Evolutionary conservation across 1,140 invertebrate genomes (phyloP).

Genomic region (Carcinoscorpius rotundicauda): DNA sequence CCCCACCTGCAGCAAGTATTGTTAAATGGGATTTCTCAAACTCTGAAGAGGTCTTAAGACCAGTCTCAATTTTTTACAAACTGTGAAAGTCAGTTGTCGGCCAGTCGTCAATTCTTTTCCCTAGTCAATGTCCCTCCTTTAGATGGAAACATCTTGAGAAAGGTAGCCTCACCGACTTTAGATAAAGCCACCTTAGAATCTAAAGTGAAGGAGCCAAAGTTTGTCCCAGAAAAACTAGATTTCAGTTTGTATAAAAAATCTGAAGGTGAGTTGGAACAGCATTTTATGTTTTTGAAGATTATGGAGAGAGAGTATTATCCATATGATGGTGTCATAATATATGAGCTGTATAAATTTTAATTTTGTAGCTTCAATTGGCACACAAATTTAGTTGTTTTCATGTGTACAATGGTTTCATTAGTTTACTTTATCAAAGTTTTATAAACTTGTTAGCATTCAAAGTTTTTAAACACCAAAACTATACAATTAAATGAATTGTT

Average conservation of each 20-base stretch:
- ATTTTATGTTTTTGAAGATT: constrained; percentile 3
- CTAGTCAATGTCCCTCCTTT: constrained; percentile 33
- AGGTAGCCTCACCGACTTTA: constrained; percentile 65
- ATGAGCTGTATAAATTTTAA: too few relatives aligned
- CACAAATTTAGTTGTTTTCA: too few relatives aligned
- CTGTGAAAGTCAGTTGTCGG: not conserved
- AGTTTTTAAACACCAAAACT: too few relatives aligned
- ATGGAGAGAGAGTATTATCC: too few relatives aligned
- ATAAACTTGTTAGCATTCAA: too few relatives aligned
- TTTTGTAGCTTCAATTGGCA: too few relatives aligned
- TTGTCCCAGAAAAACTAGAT: constrained; percentile 68
- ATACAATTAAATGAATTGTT: too few relatives aligned
- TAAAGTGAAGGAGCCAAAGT: constrained; percentile 50
- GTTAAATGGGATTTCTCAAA: constrained; percentile 7
- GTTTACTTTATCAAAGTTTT: too few relatives aligned
- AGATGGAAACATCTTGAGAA: constrained; percentile 58
- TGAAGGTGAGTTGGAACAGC: constrained; percentile 51
- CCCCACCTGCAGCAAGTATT: not conserved
- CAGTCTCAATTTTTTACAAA: constrained; percentile 9
- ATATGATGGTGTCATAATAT: too few relatives aligned
- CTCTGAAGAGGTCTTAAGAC: constrained; percentile 15
- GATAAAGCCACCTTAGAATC: constrained; percentile 50
- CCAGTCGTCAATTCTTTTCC: constrained; percentile 34
- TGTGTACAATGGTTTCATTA: too few relatives aligned
- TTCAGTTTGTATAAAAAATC: constrained; percentile 73